Base-by-base conservation (phyloP, 2,888 invertebrate species). In the Lepas anatifera region DNA sequence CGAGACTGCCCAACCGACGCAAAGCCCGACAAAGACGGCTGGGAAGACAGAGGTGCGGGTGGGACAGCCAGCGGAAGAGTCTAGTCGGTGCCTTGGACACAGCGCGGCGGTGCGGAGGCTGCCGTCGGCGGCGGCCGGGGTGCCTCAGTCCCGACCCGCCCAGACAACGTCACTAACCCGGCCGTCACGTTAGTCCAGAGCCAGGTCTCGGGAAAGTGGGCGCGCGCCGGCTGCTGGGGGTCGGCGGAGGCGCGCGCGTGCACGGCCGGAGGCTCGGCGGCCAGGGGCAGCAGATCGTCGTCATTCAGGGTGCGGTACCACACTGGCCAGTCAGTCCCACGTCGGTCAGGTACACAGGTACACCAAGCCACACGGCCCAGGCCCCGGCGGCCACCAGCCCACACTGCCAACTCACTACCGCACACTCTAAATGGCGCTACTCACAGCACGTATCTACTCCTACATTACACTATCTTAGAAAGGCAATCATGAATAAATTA, bases 161-260 rank as follows among this genome's bases (percentile, higher is more conserved):
- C n/a, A 25, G 32, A n/a, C 41, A 41, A 16, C 41, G 41, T 2
- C 48, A 48, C 58, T 2, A 35, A 58, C 58, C 58, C 58, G 8
- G 58, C 58, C 18, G 58, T 58, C 18, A 58, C 58, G 58, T 58
- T 58, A 32, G 58, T 58, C 58, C 58, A 58, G 22, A 58, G 58
- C 58, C 58, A 58, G 18, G 58, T 58, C 58, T 58, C 58, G 22
- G 35, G 32, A 58, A 58, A 58, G 58, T 58, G 22, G 58, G 58
- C 18, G 58, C 58, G 58, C 18, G 29, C 10, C 13, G 22, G 18
- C 7, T 22, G 16, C 18, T 22, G 6, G 58, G 32, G 32, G 35
- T 7, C 32, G 58, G 32, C 35, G 16, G 58, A 25, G 22, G 32
- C 32, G 18, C 35, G 32, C 32, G 32, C 22, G 22, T 8, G 8